Percentiles rank a stretch among this genome's conserved stretches.
These are phyloP conservation scores for Drosophila teissieri DNA, from an alignment of 1,140 invertebrate species.

Conservation along the genomic window DNA sequence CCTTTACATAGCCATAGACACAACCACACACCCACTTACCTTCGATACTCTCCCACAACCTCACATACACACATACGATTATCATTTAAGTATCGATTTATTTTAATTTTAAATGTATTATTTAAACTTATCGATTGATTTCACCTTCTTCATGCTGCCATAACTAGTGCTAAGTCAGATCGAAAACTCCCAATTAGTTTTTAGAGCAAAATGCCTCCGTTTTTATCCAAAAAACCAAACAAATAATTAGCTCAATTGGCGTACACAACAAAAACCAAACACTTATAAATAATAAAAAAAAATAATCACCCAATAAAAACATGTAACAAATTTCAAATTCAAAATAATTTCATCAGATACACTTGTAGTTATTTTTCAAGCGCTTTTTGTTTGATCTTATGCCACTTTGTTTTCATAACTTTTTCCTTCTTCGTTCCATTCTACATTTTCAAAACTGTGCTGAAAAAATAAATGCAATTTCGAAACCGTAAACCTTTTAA, in stretches of 20 bases:
- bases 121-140: constrained; percentile 40
- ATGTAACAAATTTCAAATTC: constrained; percentile 31
- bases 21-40: constrained; percentile 22
- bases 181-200: constrained; percentile 26
- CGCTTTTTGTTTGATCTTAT: constrained; percentile 14
- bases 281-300: constrained; percentile 10
- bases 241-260: constrained; percentile 49
- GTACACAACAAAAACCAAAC: constrained; percentile 19
- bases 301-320: constrained; percentile 36
- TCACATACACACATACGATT: constrained; percentile 31
- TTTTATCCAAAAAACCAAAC: constrained; percentile 28
- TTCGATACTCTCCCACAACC: constrained; percentile 26
- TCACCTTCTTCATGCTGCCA: constrained; percentile 29
- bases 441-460: constrained; percentile 24
- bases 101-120: constrained; percentile 37
- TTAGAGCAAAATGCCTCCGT: constrained; percentile 67
- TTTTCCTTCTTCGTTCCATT: constrained; percentile 18
- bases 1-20: constrained; percentile 40
- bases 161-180: constrained; percentile 51
- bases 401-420: background rate
- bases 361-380: constrained; percentile 20
- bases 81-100: constrained; percentile 48
- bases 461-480: constrained; percentile 29
- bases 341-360: constrained; percentile 14
- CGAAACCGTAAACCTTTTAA: constrained; percentile 41